Evolutionary conservation across 1,140 invertebrate species (phyloP), one percentile per base, ranked within the genome.

Genomic region (Eriocheir sinensis): DNA sequence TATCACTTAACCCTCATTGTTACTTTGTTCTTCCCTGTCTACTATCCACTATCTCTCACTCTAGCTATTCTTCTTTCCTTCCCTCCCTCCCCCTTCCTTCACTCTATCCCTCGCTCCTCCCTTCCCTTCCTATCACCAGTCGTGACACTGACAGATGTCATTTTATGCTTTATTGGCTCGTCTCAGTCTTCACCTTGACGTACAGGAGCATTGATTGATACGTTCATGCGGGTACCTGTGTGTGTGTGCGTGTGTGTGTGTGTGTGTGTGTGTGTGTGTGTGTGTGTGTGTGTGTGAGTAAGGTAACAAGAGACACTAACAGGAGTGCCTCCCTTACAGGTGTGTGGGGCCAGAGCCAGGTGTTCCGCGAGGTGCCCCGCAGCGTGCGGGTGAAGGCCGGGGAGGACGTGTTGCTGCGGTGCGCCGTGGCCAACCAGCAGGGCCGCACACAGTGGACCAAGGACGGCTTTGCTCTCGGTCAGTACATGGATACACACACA

Each of bases 371-470:
- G 86, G 36, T 38, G 2, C 93, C 93, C 15, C n/a, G 79, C 53
- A 93, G 86, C 86, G 85, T 89, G 34, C 32, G 80, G 60, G 93
- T 93, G 93, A 30, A 48, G 32, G 85, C 85, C 0, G 93, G 93
- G 17, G 86, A 89, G 21, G 93, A 93, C n/a, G 93, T 93, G 4
- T 38, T 89, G 8, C 38, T 93, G 2, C n/a, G 36, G 36, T 93
- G 93, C 60, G 53, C 89, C 21, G 93, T 93, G 53, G 38, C 6
- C 21, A 44, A 93, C 86, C 93, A 93, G 40, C 93, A 93, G 36
- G 93, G 93, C 6, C 40, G 48, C 27, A 44, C 92, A 17, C 92
- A 93, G 83, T 93, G 92, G 92, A 93, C 92, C 40, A 93, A 93
- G 40, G 93, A 89, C 27, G 93, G 93, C 36, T 93, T 93, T 38